phyloP scores from a whole-genome alignment of 1,140 invertebrate genomes.

The Lucilia cuprina region DNA sequence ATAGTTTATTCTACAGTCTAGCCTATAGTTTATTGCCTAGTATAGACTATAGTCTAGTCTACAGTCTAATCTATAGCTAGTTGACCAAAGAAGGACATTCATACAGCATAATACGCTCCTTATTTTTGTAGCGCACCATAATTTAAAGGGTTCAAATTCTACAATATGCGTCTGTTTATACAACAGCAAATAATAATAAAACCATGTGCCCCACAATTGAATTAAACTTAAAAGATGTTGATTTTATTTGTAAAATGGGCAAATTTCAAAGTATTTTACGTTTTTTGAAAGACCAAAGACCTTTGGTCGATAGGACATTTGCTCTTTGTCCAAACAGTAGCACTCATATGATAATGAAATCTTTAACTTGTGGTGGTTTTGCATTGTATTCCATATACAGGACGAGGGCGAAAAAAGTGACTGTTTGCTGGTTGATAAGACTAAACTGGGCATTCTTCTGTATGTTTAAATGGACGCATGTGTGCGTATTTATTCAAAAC shows the following conservation, averaged over 20 bases:
- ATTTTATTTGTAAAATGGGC: neutral
- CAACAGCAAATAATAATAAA: neutral
- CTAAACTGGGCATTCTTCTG: neutral
- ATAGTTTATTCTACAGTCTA: too few species aligned
- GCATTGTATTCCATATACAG: neutral
- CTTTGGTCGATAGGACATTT: neutral
- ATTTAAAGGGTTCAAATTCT: neutral
- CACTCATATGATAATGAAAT: neutral
- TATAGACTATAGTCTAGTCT: too few species aligned
- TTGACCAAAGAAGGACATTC: too few species aligned
- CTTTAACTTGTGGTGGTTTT: conserved; percentile 1
- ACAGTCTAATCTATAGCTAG: too few species aligned
- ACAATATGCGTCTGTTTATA: neutral
- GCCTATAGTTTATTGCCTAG: too few species aligned
- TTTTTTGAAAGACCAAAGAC: neutral
- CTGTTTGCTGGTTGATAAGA: conserved; percentile 17
- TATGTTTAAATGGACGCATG: neutral
- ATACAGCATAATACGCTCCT: too few species aligned
- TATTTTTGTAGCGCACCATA: neutral
- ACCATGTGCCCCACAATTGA: neutral
- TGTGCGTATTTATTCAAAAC: conserved; percentile 14
- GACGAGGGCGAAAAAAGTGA: neutral
- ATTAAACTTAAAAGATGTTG: conserved; percentile 10
- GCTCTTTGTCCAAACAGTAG: neutral
- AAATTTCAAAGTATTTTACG: neutral